These are phyloP conservation scores for Grammomys dolichurus DNA, from an alignment of 2,113 vertebrate species.

Conservation along the genomic window DNA sequence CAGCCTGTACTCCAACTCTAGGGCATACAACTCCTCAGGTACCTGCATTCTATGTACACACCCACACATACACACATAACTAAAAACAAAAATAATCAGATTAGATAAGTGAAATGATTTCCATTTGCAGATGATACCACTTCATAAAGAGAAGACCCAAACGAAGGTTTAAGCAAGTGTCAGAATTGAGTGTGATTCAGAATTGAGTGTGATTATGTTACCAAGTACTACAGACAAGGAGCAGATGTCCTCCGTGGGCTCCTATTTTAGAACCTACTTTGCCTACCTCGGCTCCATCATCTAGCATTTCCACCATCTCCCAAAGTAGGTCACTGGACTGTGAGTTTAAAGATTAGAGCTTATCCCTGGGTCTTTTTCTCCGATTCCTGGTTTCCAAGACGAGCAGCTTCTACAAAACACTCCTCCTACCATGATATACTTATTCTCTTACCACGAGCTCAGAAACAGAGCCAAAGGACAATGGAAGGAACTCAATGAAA, in stretches of 20 bases:
- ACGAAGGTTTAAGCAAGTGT: background rate
- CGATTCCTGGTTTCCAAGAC: background rate
- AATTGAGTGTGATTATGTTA: background rate
- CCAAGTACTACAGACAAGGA: background rate
- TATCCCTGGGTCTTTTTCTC: background rate
- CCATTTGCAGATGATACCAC: background rate
- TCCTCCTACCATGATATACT: background rate
- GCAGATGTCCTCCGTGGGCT: background rate
- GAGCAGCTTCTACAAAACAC: background rate
- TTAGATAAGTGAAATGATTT: background rate
- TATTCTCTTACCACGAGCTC: background rate
- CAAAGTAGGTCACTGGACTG: background rate
- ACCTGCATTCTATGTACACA: too few relatives aligned
- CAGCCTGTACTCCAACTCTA: background rate
- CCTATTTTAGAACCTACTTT: too few relatives aligned
- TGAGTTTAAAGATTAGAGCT: background rate
- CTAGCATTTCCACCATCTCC: too few relatives aligned
- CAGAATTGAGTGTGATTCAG: background rate
- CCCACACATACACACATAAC: background rate
- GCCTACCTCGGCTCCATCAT: too few relatives aligned
- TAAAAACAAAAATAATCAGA: background rate
- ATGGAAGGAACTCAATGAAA: background rate
- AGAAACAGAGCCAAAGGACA: background rate
- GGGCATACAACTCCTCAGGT: background rate
- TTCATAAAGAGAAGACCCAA: constrained; percentile 11